Evolutionary conservation across 2,797 vertebrate species (phyloP), one percentile per base, ranked within the genome.

Genomic region (Botia kubotai): DNA sequence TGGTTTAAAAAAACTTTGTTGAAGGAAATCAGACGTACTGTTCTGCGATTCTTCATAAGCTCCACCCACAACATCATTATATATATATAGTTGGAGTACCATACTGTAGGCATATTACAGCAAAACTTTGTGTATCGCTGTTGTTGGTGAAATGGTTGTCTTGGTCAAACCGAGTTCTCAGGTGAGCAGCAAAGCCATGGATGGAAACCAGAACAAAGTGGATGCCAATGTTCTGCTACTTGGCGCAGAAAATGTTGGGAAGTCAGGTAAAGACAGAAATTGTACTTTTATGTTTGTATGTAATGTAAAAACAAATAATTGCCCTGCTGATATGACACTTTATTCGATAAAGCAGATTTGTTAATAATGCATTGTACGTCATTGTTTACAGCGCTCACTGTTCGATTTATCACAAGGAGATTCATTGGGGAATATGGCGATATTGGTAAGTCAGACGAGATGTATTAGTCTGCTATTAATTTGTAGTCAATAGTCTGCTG

Each of bases 361-460:
- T 14, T 11, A 55, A 50, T 71, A 60, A 36, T n/a, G 53, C 0
- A 36, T 63, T 19, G 6, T 3, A 10, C 16, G 1, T 52, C 3
- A 16, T 63, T 8, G 11, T 72, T 79, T 70, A n/a, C 84, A 92
- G 92, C 92, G 29, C 90, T 93, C 14, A 90, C 90, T 0, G 92
- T 92, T 52, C 83, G 91, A 19, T 93, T 93, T 63, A 86, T 93
- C 39, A 93, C 92, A 53, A 84, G 90, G 66, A 86, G 92, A 55
- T 93, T 93, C 75, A 93, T 93, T 16, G 89, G 92, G 19, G 92
- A 93, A 77, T 93, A 93, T 73, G 90, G 92, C 3, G 88, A 92
- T 67, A 92, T 93, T 53, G 92, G 92, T 93, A 84, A 85, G 87
- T 70, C 19, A 7, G 17, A 3, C n/a, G 6, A n/a, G 1, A 57